Evolutionary conservation across 2,888 invertebrate genomes (phyloP).

Genomic region (Microctonus aethiopoides): DNA sequence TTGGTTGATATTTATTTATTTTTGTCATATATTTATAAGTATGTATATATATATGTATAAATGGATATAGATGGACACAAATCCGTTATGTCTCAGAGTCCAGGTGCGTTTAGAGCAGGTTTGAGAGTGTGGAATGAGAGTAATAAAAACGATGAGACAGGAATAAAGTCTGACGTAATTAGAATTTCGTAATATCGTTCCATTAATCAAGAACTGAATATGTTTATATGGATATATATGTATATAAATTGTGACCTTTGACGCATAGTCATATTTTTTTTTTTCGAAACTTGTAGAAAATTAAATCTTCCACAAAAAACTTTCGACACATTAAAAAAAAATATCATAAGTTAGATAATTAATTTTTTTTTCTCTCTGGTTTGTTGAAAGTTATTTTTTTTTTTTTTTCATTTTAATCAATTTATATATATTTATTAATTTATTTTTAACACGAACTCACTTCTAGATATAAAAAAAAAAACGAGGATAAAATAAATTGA

Average conservation of each 20-base stretch:
- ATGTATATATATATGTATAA: constrained; percentile 13
- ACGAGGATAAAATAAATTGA: background rate
- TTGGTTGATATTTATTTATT: constrained; percentile 22
- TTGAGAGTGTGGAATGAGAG: constrained; percentile 11
- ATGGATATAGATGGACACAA: constrained; percentile 18
- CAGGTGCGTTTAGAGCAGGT: constrained; percentile 18
- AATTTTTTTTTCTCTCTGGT: background rate
- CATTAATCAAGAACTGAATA: constrained; percentile 38
- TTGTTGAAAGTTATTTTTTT: background rate
- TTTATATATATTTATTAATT: background rate
- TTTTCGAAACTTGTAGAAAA: background rate
- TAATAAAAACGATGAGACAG: constrained; percentile 23
- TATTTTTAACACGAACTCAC: background rate
- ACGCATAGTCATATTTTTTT: constrained; percentile 11
- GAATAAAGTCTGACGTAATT: constrained; percentile 40
- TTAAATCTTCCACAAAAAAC: background rate
- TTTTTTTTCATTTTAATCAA: background rate
- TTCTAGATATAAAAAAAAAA: background rate
- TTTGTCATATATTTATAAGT: background rate
- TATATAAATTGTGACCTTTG: constrained; percentile 36
- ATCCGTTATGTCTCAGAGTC: constrained; percentile 28
- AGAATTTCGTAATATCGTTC: constrained; percentile 43
- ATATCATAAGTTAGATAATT: constrained; percentile 1
- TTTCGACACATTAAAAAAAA: constrained; percentile 12
- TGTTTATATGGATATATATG: background rate